phyloP scores from a whole-genome alignment of 1,140 invertebrate genomes.

The Drosophila erecta region DNA sequence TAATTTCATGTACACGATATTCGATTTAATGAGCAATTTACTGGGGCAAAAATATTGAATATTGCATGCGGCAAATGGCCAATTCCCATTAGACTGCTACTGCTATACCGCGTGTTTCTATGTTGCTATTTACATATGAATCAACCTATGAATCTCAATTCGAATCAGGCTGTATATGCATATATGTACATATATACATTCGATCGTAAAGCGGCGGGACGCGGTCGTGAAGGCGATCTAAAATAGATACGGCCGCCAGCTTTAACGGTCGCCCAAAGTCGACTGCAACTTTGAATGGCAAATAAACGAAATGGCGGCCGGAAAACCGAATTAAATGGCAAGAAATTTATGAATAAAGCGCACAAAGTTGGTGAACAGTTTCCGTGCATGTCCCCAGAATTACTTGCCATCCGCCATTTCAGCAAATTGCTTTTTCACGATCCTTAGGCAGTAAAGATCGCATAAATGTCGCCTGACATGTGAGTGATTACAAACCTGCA shows the following conservation, averaged over 20 bases:
- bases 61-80: conserved; percentile 37
- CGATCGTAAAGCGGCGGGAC: conserved; percentile 37
- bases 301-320: conserved; percentile 65
- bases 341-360: conserved; percentile 35
- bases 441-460: too few relatives aligned
- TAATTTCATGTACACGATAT: conserved; percentile 39
- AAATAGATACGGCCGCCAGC: conserved; percentile 70
- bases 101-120: background rate
- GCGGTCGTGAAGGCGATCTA: conserved; percentile 20
- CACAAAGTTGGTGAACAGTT: conserved; percentile 11
- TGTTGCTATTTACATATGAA: background rate
- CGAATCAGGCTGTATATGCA: conserved; percentile 5
- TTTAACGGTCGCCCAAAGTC: conserved; percentile 60
- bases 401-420: background rate
- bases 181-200: conserved; percentile 16
- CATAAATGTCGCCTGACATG: background rate
- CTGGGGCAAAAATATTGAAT: conserved; percentile 29
- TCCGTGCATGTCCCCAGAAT: background rate
- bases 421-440: background rate
- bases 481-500: too few relatives aligned
- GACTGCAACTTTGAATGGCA: conserved; percentile 73
- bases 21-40: conserved; percentile 57
- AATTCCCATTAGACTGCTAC: conserved; percentile 44
- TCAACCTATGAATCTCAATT: conserved; percentile 22
- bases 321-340: conserved; percentile 47